A percentile compares a stretch with the other conserved stretches of the same genome.
phyloP scores from a whole-genome alignment of 2,888 invertebrate species.

The Mantis religiosa region DNA sequence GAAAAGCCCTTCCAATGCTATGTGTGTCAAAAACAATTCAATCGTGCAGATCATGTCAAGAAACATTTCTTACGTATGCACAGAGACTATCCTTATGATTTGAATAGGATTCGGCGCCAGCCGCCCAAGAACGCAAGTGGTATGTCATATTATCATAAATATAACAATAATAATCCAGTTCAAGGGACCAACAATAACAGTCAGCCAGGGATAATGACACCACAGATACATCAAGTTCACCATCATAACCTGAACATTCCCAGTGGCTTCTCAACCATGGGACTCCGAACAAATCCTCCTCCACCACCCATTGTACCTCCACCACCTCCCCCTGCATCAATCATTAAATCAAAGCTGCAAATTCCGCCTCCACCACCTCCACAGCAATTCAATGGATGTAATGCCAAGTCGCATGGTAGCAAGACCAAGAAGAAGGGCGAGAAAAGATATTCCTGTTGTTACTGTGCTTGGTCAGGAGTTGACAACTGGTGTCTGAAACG shows the following conservation, averaged over 20 bases:
- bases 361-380: slow-evolving; percentile 31
- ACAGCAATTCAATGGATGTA: slow-evolving; percentile 36
- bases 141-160: slow-evolving; percentile 34
- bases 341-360: slow-evolving; percentile 32
- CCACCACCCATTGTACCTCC: slow-evolving; percentile 18
- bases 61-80: slow-evolving; percentile 92
- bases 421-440: slow-evolving; percentile 51
- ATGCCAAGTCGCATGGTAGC: slow-evolving; percentile 40
- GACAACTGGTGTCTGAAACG: slow-evolving; percentile 92
- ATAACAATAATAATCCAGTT: slow-evolving; percentile 22
- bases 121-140: slow-evolving; percentile 35
- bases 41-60: slow-evolving; percentile 90
- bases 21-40: slow-evolving; percentile 88
- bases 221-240: slow-evolving; percentile 26
- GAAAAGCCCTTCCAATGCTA: slow-evolving; percentile 93
- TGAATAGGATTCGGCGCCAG: slow-evolving; percentile 71
- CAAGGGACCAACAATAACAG: slow-evolving; percentile 16
- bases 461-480: slow-evolving; percentile 88
- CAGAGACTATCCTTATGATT: slow-evolving; percentile 81
- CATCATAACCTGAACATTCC: slow-evolving; percentile 28
- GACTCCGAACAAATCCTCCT: background rate
- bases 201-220: slow-evolving; percentile 25
- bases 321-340: slow-evolving; percentile 6
- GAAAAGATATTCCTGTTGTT: slow-evolving; percentile 79
- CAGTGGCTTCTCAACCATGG: slow-evolving; percentile 14